Base-by-base conservation (phyloP, 2,888 invertebrate genomes). In the Rutpela maculata region DNA sequence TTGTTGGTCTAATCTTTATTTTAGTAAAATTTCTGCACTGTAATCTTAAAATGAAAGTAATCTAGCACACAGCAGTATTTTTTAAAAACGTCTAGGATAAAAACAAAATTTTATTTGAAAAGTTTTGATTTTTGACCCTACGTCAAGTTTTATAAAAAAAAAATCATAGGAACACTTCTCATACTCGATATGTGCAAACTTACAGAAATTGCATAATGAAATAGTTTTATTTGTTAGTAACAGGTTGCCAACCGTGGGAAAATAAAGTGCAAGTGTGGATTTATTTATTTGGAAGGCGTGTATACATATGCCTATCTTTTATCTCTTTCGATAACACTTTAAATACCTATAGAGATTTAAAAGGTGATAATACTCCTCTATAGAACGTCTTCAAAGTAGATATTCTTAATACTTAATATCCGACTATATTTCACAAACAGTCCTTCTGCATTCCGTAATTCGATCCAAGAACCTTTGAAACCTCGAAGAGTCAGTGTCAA, bases 201-300 rank as follows among this genome's bases (percentile, higher is more conserved):
- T n/a, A n/a, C n/a, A n/a, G n/a, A n/a, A n/a, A n/a, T n/a, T n/a
- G n/a, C n/a, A n/a, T n/a, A n/a, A n/a, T n/a, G n/a, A n/a, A n/a
- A n/a, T n/a, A n/a, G n/a, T n/a, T n/a, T n/a, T n/a, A n/a, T n/a
- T n/a, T 12, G 19, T 65, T 65, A 12, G 43, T 65, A 65, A 65
- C 65, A 65, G 65, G 65, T 65, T 65, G 65, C 19, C 18, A n/a
- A 12, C 65, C 65, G 43, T 65, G 65, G 65, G 65, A 65, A 65
- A 65, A 15, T 43, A 18, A 65, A 19, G 38, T 19, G 18, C 43
- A 18, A 38, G 43, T 65, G 43, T 65, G 43, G 43, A 43, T 65
- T 11, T 65, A 43, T 65, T 43, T 65, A 18, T 65, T 43, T 43
- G 43, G 5, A 43, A 17, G 43, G 19, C 19, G 18, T 43, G 4